Percentiles rank a stretch among this genome's conserved stretches.
Conservation (phyloP, 2,113 vertebrate genomes). For the Pseudorhombus dupliciocellatus region DNA sequence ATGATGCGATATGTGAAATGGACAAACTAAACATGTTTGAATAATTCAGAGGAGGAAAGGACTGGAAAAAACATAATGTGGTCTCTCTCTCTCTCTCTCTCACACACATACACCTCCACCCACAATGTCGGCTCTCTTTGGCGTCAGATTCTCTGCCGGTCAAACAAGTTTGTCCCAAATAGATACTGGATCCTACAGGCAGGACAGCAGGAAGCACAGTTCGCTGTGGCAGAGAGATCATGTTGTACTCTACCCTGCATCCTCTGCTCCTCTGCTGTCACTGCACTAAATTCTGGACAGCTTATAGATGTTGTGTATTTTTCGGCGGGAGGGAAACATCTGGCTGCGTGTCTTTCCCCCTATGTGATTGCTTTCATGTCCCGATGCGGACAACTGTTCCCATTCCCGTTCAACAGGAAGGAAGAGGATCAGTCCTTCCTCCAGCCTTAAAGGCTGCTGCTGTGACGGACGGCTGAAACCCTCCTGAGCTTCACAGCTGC, state of each 20-base stretch:
- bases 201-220: constrained; percentile 20
- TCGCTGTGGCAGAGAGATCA: constrained; percentile 10
- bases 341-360: constrained; percentile 37
- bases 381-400: constrained; percentile 59
- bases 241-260: constrained; percentile 25
- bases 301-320: constrained; percentile 34
- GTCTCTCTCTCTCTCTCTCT: neutral
- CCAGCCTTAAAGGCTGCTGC: constrained; percentile 27
- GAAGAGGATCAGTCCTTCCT: constrained; percentile 41
- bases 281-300: neutral
- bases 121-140: neutral
- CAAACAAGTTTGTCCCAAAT: constrained; percentile 1
- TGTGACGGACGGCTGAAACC: constrained; percentile 27
- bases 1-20: too few species aligned
- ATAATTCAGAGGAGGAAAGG: neutral
- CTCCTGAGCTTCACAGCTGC: constrained; percentile 34
- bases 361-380: constrained; percentile 46
- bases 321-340: constrained; percentile 62
- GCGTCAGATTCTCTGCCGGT: constrained; percentile 2
- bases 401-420: constrained; percentile 34
- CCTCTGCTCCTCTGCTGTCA: constrained; percentile 49
- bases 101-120: too few species aligned
- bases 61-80: neutral
- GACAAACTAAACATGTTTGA: neutral
- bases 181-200: neutral